These are phyloP conservation scores for Labeo catla DNA, from an alignment of 2,113 vertebrate genomes.

Conservation along the genomic window DNA sequence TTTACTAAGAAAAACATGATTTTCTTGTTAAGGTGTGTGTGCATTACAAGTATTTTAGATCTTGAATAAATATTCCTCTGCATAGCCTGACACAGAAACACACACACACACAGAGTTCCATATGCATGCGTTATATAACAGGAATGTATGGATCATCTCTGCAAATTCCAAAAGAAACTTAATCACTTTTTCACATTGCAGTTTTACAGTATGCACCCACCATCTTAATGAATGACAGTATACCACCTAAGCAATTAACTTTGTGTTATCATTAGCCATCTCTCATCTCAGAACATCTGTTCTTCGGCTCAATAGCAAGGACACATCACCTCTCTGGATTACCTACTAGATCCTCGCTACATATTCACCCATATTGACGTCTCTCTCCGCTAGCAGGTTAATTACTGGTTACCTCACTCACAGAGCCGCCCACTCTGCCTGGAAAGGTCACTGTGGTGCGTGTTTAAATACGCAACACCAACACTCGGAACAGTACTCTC, in stretches of 20 bases:
- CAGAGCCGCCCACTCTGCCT: not conserved
- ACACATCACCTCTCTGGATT: not conserved
- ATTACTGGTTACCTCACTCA: slow-evolving; percentile 33
- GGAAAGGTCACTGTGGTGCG: slow-evolving; percentile 33
- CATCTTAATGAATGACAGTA: not conserved
- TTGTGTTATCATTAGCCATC: slow-evolving; percentile 8
- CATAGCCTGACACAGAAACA: not conserved
- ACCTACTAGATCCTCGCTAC: not conserved
- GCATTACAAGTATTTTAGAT: not conserved
- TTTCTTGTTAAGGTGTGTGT: slow-evolving; percentile 16
- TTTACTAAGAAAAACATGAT: not conserved
- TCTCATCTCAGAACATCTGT: slow-evolving; percentile 2
- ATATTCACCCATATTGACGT: not conserved
- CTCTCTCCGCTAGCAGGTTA: not conserved
- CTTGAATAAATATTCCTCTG: not conserved
- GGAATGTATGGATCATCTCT: slow-evolving; percentile 1
- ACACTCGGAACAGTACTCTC: not conserved
- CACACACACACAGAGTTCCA: not conserved
- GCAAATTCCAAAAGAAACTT: not conserved
- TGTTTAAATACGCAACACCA: slow-evolving; percentile 2
- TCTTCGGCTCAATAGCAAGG: not conserved
- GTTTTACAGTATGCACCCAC: not conserved
- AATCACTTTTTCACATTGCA: not conserved
- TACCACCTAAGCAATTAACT: not conserved
- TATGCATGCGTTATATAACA: not conserved